phyloP scores from a whole-genome alignment of 1,140 invertebrate species.

The Catajapyx aquilonaris region DNA sequence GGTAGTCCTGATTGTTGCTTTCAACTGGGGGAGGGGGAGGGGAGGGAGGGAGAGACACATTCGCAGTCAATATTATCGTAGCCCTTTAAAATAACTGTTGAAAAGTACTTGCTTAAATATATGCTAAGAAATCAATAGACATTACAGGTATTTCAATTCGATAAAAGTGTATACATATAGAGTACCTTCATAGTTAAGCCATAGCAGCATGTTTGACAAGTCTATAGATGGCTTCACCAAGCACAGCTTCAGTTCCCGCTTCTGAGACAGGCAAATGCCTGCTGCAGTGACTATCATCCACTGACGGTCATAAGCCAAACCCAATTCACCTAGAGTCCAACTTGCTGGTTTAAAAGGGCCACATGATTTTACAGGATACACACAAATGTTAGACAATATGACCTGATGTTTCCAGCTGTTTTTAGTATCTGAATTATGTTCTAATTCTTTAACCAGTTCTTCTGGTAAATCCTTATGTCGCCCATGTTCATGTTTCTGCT shows the following conservation, averaged over 20 bases:
- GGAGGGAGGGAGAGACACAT: neutral
- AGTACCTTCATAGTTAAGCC: constrained; percentile 48
- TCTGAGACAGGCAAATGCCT: constrained; percentile 71
- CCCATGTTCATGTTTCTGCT: too few species aligned
- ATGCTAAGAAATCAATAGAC: neutral
- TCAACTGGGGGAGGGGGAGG: neutral
- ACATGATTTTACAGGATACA: constrained; percentile 92
- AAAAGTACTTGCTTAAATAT: constrained; percentile 8
- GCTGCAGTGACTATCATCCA: constrained; percentile 73
- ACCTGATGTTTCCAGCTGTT: too few species aligned
- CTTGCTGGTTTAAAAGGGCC: constrained; percentile 41
- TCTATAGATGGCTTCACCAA: constrained; percentile 53
- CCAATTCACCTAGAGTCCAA: constrained; percentile 52
- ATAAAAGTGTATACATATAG: too few species aligned
- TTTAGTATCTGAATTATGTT: too few species aligned
- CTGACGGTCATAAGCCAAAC: constrained; percentile 68
- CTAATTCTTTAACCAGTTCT: too few species aligned
- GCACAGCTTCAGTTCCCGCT: constrained; percentile 57
- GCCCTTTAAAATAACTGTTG: neutral
- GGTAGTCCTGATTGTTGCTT: too few species aligned
- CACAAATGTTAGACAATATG: too few species aligned
- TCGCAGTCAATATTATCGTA: constrained; percentile 5
- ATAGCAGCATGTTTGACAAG: constrained; percentile 32
- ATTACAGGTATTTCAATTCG: neutral
- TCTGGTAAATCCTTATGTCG: neutral